phyloP scores from a whole-genome alignment of 2,113 vertebrate genomes.

The Epinephelus lanceolatus region DNA sequence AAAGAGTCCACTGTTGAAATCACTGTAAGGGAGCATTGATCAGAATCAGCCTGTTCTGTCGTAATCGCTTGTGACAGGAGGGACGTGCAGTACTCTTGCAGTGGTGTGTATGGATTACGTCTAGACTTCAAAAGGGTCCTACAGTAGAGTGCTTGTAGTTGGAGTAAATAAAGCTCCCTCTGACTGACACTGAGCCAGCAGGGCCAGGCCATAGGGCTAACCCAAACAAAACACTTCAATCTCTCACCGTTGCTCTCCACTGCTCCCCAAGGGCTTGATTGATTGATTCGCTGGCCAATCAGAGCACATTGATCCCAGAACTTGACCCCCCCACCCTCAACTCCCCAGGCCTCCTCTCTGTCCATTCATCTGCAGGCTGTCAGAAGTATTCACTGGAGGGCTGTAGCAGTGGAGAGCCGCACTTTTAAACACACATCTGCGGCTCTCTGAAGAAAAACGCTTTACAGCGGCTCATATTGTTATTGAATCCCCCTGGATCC shows the following conservation, averaged over 20 bases:
- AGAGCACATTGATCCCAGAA: conserved; percentile 78
- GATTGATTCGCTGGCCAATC: conserved; percentile 82
- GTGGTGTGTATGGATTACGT: conserved; percentile 53
- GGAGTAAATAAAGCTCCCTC: conserved; percentile 70
- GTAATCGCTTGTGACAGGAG: conserved; percentile 39
- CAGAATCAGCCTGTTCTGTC: conserved; percentile 20
- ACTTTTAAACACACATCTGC: conserved; percentile 59
- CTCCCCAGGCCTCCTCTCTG: conserved; percentile 62
- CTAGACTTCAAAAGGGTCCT: conserved; percentile 35
- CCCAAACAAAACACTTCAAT: conserved; percentile 84
- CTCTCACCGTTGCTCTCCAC: conserved; percentile 65
- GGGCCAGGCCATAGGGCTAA: conserved; percentile 63
- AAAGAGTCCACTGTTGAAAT: conserved; percentile 32
- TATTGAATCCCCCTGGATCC: conserved; percentile 23
- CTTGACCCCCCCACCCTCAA: conserved; percentile 13
- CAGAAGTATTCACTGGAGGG: conserved; percentile 73
- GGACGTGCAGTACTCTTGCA: conserved; percentile 24
- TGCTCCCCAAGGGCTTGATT: conserved; percentile 74
- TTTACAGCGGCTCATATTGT: conserved; percentile 3
- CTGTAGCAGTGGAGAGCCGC: conserved; percentile 42
- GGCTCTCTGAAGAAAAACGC: conserved; percentile 22
- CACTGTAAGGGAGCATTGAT: conserved; percentile 41
- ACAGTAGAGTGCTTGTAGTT: conserved; percentile 44
- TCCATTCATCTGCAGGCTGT: conserved; percentile 79
- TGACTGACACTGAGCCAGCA: conserved; percentile 71